Evolutionary conservation across 2,888 invertebrate species (phyloP).

Genomic region (Acanthopleura granulata): DNA sequence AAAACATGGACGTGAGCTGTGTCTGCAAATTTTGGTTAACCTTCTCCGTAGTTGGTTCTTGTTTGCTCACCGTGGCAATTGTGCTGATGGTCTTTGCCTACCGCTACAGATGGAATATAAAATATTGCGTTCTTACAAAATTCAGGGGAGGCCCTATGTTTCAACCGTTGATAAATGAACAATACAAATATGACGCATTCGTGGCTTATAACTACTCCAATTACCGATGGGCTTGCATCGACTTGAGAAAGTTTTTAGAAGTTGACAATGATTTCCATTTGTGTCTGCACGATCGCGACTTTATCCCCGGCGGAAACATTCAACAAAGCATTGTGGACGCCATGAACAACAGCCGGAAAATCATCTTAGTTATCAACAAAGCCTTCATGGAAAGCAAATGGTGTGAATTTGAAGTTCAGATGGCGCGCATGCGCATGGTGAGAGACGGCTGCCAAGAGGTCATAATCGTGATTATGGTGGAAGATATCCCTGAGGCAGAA

Average conservation of each 20-base stretch:
- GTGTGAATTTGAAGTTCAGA: conserved; percentile 16
- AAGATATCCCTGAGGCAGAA: not conserved
- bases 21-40: not conserved
- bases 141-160: not conserved
- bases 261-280: not conserved
- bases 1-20: conserved; percentile 4
- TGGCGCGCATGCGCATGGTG: conserved; percentile 17
- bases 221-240: not conserved
- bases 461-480: not conserved
- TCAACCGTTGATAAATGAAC: not conserved
- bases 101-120: not conserved
- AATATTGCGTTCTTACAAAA: not conserved
- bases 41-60: not conserved
- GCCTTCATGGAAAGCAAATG: not conserved
- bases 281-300: not conserved
- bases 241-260: not conserved
- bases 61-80: not conserved
- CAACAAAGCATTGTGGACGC: not conserved
- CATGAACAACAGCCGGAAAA: not conserved
- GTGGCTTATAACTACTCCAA: not conserved
- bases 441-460: not conserved
- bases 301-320: not conserved
- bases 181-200: not conserved
- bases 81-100: not conserved
- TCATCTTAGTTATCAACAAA: not conserved